These are phyloP conservation scores for Mus spicilegus DNA, from an alignment of 2,113 vertebrate genomes.

Conservation along the genomic window DNA sequence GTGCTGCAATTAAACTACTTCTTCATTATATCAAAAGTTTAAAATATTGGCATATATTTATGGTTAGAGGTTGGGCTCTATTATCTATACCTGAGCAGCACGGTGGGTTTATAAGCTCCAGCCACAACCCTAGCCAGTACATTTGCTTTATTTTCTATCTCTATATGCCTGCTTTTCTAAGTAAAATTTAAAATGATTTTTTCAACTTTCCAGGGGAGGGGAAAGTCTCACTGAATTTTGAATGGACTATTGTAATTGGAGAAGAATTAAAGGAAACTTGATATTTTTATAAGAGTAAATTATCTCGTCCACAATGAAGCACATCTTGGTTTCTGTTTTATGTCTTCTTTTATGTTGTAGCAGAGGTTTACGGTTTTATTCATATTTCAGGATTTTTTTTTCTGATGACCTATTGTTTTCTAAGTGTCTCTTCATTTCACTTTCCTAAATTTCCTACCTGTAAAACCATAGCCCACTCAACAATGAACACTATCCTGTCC, in stretches of 20 bases:
- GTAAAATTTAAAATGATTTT: slow-evolving; percentile 13
- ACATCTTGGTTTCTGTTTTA: neutral
- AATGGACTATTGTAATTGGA: neutral
- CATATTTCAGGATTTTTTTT: neutral
- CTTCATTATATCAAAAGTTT: neutral
- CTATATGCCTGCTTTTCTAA: neutral
- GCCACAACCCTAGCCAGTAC: neutral
- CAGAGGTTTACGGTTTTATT: slow-evolving; percentile 15
- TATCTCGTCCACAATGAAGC: neutral
- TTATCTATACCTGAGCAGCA: neutral
- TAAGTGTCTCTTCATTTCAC: slow-evolving; percentile 1
- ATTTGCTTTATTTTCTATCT: neutral
- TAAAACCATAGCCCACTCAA: neutral
- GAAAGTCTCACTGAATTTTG: neutral
- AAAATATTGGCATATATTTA: neutral
- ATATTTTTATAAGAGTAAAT: slow-evolving; percentile 27
- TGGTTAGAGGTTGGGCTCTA: neutral
- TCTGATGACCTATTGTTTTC: neutral
- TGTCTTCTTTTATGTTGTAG: neutral
- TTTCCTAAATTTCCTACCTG: neutral
- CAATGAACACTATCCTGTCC: neutral
- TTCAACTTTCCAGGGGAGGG: neutral
- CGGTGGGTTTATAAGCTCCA: neutral
- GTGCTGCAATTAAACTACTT: neutral
- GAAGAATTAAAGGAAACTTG: neutral